A percentile compares a stretch with the other conserved stretches of the same genome.
Evolutionary conservation across 2,888 invertebrate genomes (phyloP).

Genomic region (Noctua pronuba): DNA sequence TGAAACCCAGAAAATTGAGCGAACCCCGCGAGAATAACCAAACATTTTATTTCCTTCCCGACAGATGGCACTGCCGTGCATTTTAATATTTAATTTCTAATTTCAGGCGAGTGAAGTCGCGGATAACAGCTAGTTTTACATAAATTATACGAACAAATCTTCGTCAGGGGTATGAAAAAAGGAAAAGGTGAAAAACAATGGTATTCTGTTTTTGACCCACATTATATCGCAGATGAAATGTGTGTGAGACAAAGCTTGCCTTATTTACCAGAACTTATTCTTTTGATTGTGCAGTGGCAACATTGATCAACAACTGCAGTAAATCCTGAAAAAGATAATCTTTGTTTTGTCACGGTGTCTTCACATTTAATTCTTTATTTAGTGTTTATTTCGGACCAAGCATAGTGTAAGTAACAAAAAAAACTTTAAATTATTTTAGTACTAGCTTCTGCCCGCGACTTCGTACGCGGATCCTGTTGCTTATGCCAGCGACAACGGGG

Average conservation of each 20-base stretch:
- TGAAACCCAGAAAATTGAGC: slow-evolving; percentile 45
- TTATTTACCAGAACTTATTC: not conserved
- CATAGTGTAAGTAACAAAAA: no score
- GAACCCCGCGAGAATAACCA: slow-evolving; percentile 55
- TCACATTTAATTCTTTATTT: no score
- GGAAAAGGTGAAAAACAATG: slow-evolving; percentile 32
- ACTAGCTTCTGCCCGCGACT: no score
- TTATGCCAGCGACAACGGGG: no score
- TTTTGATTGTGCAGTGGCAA: not conserved
- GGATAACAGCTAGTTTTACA: slow-evolving; percentile 66
- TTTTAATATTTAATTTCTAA: slow-evolving; percentile 69
- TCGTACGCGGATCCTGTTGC: no score
- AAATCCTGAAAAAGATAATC: not conserved
- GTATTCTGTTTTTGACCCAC: slow-evolving; percentile 18
- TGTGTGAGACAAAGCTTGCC: not conserved
- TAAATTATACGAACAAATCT: slow-evolving; percentile 68
- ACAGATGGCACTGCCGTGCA: slow-evolving; percentile 62
- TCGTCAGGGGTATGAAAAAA: slow-evolving; percentile 53
- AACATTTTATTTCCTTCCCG: slow-evolving; percentile 58
- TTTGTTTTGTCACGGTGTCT: not conserved
- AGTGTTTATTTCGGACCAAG: no score
- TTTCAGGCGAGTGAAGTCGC: slow-evolving; percentile 62
- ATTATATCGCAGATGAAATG: slow-evolving; percentile 3
- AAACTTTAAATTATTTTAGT: no score
- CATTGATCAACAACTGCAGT: not conserved